These are phyloP conservation scores for Neolamprologus toae DNA, from an alignment of 2,113 vertebrate species.

Conservation along the genomic window DNA sequence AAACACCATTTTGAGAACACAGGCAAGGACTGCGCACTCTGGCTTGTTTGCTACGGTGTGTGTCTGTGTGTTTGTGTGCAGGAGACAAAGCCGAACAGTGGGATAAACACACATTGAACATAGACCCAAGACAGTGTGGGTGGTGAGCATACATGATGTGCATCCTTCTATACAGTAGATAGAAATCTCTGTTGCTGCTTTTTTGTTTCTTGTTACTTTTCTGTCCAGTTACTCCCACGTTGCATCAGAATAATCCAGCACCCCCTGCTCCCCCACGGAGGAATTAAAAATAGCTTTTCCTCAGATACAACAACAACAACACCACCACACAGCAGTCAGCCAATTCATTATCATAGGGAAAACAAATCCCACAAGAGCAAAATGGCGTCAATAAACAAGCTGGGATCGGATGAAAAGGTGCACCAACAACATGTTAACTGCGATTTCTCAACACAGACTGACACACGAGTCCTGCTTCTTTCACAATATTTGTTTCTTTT, in stretches of 20 bases:
- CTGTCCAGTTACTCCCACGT: constrained; percentile 49
- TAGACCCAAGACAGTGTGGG: constrained; percentile 21
- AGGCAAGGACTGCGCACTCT: neutral
- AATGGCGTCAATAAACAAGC: neutral
- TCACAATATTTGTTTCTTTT: neutral
- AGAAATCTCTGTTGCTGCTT: constrained; percentile 5
- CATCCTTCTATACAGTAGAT: constrained; percentile 16
- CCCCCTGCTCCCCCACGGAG: neutral
- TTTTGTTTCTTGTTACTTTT: neutral
- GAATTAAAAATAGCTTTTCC: constrained; percentile 48
- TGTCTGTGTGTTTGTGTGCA: neutral
- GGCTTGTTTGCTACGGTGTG: neutral
- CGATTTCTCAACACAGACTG: neutral
- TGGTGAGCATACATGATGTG: constrained; percentile 14
- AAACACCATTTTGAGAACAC: constrained; percentile 48
- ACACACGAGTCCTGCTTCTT: neutral
- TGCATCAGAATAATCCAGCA: constrained; percentile 54
- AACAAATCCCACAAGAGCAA: neutral
- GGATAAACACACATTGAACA: constrained; percentile 26
- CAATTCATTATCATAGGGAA: neutral
- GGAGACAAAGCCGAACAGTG: neutral
- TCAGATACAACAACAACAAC: neutral
- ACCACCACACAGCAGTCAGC: neutral
- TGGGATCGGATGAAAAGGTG: neutral
- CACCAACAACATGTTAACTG: neutral